phyloP scores from a whole-genome alignment of 2,797 vertebrate species.

The Anas bahamensis region DNA sequence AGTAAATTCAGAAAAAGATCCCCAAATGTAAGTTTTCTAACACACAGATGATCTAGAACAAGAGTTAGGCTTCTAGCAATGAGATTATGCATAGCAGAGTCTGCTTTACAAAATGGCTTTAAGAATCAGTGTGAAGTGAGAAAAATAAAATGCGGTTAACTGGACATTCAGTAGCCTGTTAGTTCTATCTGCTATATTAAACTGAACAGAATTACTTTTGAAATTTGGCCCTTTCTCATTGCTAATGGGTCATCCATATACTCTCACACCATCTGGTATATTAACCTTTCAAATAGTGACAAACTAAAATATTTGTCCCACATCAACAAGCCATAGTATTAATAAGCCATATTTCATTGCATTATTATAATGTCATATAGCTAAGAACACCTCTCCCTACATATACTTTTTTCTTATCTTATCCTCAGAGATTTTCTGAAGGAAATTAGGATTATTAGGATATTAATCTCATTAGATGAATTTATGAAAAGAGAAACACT shows the following conservation, averaged over 20 bases:
- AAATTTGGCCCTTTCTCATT: background rate
- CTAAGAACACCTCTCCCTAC: background rate
- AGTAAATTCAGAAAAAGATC: background rate
- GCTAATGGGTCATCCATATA: background rate
- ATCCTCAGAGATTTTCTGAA: background rate
- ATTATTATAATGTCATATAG: background rate
- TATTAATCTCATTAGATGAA: background rate
- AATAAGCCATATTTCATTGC: background rate
- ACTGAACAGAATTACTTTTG: background rate
- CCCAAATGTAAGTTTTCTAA: background rate
- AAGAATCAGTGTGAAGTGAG: background rate
- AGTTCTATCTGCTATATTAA: background rate
- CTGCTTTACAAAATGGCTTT: background rate
- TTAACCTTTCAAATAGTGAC: background rate
- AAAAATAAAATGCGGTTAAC: background rate
- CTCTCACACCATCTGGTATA: background rate
- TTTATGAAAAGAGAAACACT: background rate
- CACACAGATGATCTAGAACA: background rate
- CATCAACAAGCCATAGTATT: background rate
- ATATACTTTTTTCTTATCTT: background rate
- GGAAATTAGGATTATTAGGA: background rate
- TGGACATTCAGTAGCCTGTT: background rate
- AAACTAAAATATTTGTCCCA: background rate
- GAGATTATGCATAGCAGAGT: background rate
- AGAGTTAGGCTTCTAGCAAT: background rate